These are phyloP conservation scores for Agrilus mali DNA, from an alignment of 2,888 invertebrate genomes.

Conservation along the genomic window DNA sequence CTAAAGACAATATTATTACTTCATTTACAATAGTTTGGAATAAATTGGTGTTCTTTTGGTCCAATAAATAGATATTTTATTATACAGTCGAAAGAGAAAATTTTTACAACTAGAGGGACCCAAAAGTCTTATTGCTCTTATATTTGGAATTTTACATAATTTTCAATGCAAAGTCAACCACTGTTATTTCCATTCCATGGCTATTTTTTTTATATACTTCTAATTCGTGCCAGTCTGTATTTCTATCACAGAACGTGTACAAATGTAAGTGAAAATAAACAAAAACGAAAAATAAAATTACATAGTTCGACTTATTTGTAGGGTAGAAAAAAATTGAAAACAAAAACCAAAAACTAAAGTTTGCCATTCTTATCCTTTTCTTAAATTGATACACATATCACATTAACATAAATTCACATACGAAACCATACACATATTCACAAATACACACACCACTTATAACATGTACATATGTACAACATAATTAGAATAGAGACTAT, in stretches of 20 bases:
- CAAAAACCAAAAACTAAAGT: background rate
- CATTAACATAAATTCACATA: background rate
- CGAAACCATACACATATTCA: background rate
- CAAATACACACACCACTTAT: background rate
- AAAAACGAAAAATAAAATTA: conserved; percentile 5
- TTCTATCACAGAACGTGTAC: conserved; percentile 31
- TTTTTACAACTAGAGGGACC: no score
- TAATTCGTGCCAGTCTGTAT: conserved; percentile 30
- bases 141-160: no score
- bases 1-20: no score
- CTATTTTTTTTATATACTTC: conserved; percentile 11
- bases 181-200: no score
- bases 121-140: no score
- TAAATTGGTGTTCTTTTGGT: no score
- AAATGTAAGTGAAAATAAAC: conserved; percentile 16
- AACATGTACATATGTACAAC: no score
- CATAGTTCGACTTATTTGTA: background rate
- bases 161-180: no score
- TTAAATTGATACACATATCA: background rate
- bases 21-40: no score
- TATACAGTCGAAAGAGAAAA: no score
- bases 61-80: no score
- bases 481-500: no score
- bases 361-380: background rate
- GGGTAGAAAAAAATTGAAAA: conserved; percentile 2